These are phyloP conservation scores for Mesocentrotus franciscanus DNA, from an alignment of 53 echinoderm and acorn worm species.

Conservation along the genomic window DNA sequence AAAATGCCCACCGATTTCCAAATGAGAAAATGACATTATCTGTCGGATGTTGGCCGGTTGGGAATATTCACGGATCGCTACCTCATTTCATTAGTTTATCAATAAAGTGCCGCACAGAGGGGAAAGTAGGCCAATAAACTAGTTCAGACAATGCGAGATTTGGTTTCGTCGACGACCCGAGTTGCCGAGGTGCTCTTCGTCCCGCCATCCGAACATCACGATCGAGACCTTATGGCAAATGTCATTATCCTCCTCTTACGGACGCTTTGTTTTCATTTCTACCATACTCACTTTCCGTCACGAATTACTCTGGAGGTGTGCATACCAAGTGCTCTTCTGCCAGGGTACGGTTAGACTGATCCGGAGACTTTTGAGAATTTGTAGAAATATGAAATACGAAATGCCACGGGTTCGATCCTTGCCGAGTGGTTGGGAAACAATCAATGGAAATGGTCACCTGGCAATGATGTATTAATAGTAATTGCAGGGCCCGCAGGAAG, in stretches of 20 bases:
- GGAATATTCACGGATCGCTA: conserved; percentile 55
- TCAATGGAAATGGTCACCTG: too few relatives aligned
- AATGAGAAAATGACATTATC: conserved; percentile 41
- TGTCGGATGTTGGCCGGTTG: conserved; percentile 28
- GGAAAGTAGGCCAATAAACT: conserved; percentile 57
- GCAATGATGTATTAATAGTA: too few relatives aligned
- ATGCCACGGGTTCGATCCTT: too few relatives aligned
- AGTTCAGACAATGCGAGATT: conserved; percentile 55
- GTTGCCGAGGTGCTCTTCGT: conserved; percentile 29
- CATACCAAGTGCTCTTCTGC: not conserved
- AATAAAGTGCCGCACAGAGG: conserved; percentile 6
- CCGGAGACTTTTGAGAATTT: not conserved
- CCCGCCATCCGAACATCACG: conserved; percentile 23
- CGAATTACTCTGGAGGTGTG: not conserved
- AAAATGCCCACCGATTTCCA: not conserved
- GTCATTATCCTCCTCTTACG: conserved; percentile 38
- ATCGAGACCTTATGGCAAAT: conserved; percentile 32
- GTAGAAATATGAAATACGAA: not conserved
- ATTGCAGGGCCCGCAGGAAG: too few relatives aligned
- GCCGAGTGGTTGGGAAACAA: too few relatives aligned
- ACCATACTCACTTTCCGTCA: conserved; percentile 2
- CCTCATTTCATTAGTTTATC: conserved; percentile 53
- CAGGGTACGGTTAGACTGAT: not conserved
- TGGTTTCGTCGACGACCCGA: conserved; percentile 38
- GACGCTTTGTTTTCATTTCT: not conserved